Conservation (phyloP, 2,888 invertebrate species). For the Chironomus riparius region DNA sequence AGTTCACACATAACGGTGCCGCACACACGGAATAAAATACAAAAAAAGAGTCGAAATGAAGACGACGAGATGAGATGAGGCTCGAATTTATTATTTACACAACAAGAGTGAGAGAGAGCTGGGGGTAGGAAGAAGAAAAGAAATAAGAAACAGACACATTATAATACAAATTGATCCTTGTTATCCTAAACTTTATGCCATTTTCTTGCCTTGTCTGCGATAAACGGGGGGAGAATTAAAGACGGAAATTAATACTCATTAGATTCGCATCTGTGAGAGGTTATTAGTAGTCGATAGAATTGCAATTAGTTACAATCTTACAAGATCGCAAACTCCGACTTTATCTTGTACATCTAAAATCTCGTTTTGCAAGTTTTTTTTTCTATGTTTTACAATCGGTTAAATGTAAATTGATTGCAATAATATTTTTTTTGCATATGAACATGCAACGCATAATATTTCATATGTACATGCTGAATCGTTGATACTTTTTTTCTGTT, state of each 20-base stretch:
- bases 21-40: background rate
- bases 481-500: background rate
- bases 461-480: background rate
- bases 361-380: no score
- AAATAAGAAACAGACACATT: slow-evolving; percentile 10
- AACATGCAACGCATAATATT: background rate
- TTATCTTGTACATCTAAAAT: no score
- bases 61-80: background rate
- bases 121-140: background rate
- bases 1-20: slow-evolving; percentile 2
- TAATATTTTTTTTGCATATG: no score
- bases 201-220: background rate
- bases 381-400: no score
- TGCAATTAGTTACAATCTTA: no score
- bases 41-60: background rate
- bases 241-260: background rate
- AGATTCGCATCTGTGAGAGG: background rate
- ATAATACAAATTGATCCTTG: slow-evolving; percentile 20
- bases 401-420: no score
- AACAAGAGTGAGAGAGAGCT: background rate
- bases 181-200: slow-evolving; percentile 1
- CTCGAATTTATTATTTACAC: no score
- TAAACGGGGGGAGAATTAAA: background rate
- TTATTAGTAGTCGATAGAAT: no score
- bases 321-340: no score